A percentile compares a stretch with the other conserved stretches of the same genome.
phyloP scores from a whole-genome alignment of 1,140 invertebrate species.

The Eriosoma lanigerum region DNA sequence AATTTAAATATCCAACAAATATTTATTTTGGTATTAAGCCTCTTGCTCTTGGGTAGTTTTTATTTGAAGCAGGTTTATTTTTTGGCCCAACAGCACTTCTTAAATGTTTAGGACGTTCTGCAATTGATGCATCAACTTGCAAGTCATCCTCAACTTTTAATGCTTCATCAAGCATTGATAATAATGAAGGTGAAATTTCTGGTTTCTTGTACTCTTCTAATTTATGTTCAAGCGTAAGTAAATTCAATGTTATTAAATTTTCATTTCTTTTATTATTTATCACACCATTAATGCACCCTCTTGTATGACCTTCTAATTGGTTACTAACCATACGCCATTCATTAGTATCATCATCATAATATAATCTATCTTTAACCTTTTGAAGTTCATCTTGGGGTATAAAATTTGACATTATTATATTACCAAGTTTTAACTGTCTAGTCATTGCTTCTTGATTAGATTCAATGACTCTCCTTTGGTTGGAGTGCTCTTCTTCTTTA shows the following conservation, averaged over 20 bases:
- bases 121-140: conserved; percentile 67
- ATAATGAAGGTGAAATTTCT: conserved; percentile 69
- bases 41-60: conserved; percentile 63
- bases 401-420: conserved; percentile 95
- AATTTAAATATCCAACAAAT: conserved; percentile 20
- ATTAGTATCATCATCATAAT: conserved; percentile 88
- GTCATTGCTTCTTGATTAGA: conserved; percentile 78
- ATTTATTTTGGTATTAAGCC: conserved; percentile 65
- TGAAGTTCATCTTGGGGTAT: conserved; percentile 88
- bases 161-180: conserved; percentile 74
- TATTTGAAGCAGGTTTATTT: conserved; percentile 31
- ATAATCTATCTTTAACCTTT: conserved; percentile 74
- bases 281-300: conserved; percentile 53
- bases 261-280: conserved; percentile 62
- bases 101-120: conserved; percentile 35
- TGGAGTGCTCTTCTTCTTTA: conserved; percentile 77
- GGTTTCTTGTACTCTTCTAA: conserved; percentile 78
- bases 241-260: conserved; percentile 79
- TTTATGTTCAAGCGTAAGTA: conserved; percentile 77
- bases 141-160: conserved; percentile 73
- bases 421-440: conserved; percentile 75
- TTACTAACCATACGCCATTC: conserved; percentile 69
- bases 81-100: conserved; percentile 44
- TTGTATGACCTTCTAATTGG: conserved; percentile 53
- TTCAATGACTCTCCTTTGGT: conserved; percentile 78